Evolutionary conservation across 2,113 vertebrate species (phyloP), one percentile per base, ranked within the genome.

Genomic region (Pitta sordida): DNA sequence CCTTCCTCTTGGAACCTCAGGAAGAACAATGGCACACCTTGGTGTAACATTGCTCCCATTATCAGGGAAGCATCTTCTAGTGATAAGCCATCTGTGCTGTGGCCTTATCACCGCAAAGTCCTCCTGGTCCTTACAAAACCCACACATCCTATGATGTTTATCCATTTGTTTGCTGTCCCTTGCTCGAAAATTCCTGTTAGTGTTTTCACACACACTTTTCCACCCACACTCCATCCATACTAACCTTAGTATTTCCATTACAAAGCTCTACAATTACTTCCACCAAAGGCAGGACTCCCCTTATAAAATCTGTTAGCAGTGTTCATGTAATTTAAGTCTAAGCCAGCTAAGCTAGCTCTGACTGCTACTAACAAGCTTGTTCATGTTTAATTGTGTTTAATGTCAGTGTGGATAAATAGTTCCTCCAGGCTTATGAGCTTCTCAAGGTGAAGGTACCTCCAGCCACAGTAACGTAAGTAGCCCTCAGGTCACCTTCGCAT

Each of bases 51-150:
- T 56, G 69, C 69, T 89, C 30, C 39, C 0, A 1, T 85, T 94
- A 95, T 93, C 93, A 87, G 84, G 60, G 41, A 87, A 44, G 13
- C 49, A 70, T 71, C 83, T 78, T 79, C 60, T 37, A 79, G 65
- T 17, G 27, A 89, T 52, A 41, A 94, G 78, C 90, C 91, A 96
- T 92, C 84, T 95, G 93, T 91, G 81, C 77, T 41, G 62, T 2
- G 15, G 69, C 60, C 84, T 94, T 92, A 95, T 91, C 96, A 56
- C 81, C 87, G 79, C 44, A 34, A 83, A 92, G 93, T 59, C 70
- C 70, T 84, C 87, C 78, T 21, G 41, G 74, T 64, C 75, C 63
- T 83, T 78, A 91, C 2, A 0, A 24, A 91, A 94, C 82, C 78
- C 87, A 94, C 67, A 64, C 82, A 88, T 37, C 82, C 87, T 8